Conservation (phyloP, 2,797 vertebrate species). For the Sebastes miniatus region DNA sequence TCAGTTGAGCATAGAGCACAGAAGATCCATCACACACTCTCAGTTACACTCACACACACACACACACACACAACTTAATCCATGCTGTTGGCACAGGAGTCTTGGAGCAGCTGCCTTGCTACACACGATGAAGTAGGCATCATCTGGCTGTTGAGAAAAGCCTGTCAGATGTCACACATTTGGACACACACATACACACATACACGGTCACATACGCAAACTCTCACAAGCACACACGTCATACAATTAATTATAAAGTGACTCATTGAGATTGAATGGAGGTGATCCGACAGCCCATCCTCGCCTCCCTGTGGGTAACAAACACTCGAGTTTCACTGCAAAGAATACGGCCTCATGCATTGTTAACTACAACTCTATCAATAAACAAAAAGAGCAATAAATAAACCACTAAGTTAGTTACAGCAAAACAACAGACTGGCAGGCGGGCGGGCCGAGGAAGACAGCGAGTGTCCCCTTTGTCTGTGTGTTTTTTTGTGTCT, state of each 20-base stretch:
- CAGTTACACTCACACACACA: slow-evolving; percentile 10
- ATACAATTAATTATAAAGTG: slow-evolving; percentile 53
- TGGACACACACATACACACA: neutral
- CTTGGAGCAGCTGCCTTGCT: slow-evolving; percentile 40
- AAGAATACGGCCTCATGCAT: slow-evolving; percentile 61
- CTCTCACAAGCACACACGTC: slow-evolving; percentile 14
- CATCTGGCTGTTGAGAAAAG: slow-evolving; percentile 49
- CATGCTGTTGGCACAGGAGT: slow-evolving; percentile 42
- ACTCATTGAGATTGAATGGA: slow-evolving; percentile 41
- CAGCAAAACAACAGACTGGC: slow-evolving; percentile 52
- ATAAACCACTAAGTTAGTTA: slow-evolving; percentile 73
- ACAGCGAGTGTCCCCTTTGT: slow-evolving; percentile 39
- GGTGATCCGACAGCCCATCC: slow-evolving; percentile 39
- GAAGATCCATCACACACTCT: slow-evolving; percentile 35
- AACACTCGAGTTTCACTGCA: slow-evolving; percentile 47
- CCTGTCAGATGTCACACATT: slow-evolving; percentile 47
- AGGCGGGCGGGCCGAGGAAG: slow-evolving; percentile 14
- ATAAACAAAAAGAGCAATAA: slow-evolving; percentile 74
- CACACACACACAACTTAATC: slow-evolving; percentile 37
- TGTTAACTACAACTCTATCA: slow-evolving; percentile 60
- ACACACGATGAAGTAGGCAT: slow-evolving; percentile 37
- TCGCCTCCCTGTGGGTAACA: slow-evolving; percentile 31
- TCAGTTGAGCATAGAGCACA: slow-evolving; percentile 43
- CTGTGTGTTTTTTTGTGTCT: slow-evolving; percentile 56
- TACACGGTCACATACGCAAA: neutral